Base-by-base conservation (phyloP, 2,888 invertebrate species). In the Polydrusus pterygomalis region DNA sequence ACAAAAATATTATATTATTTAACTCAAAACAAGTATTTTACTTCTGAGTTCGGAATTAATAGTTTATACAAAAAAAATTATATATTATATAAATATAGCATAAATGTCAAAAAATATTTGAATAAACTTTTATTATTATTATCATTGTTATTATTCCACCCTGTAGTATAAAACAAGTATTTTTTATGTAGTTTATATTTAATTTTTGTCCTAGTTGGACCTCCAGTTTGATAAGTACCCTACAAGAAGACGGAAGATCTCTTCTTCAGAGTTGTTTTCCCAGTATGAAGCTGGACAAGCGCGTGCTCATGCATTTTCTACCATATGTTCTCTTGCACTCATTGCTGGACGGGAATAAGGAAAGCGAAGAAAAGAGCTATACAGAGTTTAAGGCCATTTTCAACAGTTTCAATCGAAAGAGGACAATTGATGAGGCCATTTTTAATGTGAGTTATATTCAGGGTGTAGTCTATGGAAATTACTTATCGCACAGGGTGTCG, bases 271-370 rank as follows among this genome's bases (percentile, higher is more conserved):
- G 92, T 0, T 95, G 94, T 47, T 91, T 93, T 79, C 93, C 94
- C 0, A 94, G 94, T 81, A 93, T 96, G 87, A 91, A 93, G 30
- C 91, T 93, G 75, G 94, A 95, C 84, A 90, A 91, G 51, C 91
- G 92, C 82, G 92, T 93, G 15, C 86, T 95, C 75, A 92, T 93
- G 84, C 90, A 93, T 69, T 94, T 95, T 84, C 88, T 95, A 70
- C 95, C 95, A 0, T 93, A 95, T 80, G 92, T 95, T 45, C 85
- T 95, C 10, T 81, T 93, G 1, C 93, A 93, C 82, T 90, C 92
- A 0, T 83, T 93, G 43, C 89, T 92, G 82, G 90, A 91, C 77
- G 89, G 90, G 43, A 82, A 82, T 0, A 81, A 83, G 3, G 84
- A 85, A 10, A 88, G 89, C 70, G 83, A 86, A n/a, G 82, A 86